A percentile compares a stretch with the other conserved stretches of the same genome.
Evolutionary conservation across 92 coral and sea anemone species (phyloP).

Genomic region (Isaurus tuberculatus): DNA sequence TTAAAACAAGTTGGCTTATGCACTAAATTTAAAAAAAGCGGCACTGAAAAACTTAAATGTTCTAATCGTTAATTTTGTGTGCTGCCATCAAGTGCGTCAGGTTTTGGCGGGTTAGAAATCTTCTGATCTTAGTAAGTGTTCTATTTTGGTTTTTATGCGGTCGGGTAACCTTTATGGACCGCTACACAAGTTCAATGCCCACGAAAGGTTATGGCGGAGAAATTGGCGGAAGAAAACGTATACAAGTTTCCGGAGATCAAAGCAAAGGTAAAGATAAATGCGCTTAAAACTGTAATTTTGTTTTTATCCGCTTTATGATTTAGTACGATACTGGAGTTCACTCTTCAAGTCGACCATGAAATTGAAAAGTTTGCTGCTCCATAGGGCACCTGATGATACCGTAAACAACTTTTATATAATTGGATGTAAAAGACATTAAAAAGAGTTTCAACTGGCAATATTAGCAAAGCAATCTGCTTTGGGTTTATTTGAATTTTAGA

Average conservation of each 20-base stretch:
- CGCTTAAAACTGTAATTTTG: conserved; percentile 3
- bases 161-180: conserved; percentile 74
- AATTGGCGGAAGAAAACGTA: conserved; percentile 77
- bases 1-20: neutral
- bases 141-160: conserved; percentile 34
- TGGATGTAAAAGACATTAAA: neutral
- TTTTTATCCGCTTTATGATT: too few relatives aligned
- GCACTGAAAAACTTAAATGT: neutral
- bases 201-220: conserved; percentile 72
- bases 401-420: conserved; percentile 22
- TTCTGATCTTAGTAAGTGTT: neutral
- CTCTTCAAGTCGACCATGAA: conserved; percentile 22
- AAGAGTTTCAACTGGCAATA: neutral
- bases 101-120: neutral
- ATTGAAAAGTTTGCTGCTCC: conserved; percentile 29
- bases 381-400: neutral
- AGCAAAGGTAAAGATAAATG: conserved; percentile 64
- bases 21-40: neutral
- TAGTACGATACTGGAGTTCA: conserved; percentile 46
- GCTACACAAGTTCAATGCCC: conserved; percentile 69
- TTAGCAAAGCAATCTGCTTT: neutral
- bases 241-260: conserved; percentile 74
- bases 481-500: neutral
- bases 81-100: neutral
- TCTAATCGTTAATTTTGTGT: neutral